Percentiles rank a stretch among this genome's conserved stretches.
Conservation (phyloP, 2,888 invertebrate species). For the Homarus gammarus region DNA sequence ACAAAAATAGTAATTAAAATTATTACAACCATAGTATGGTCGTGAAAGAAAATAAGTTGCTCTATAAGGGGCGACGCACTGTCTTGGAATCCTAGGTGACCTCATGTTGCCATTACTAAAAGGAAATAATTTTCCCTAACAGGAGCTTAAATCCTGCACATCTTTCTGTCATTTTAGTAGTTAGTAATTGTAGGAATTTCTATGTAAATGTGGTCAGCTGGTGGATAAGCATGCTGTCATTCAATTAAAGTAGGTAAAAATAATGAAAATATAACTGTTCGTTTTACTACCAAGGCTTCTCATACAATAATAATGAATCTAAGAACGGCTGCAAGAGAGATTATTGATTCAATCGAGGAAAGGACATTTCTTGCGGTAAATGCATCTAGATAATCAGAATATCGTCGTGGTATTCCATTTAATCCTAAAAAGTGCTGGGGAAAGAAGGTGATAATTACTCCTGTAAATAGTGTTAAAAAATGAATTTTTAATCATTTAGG, state of each 20-base stretch:
- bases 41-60: constrained; percentile 78
- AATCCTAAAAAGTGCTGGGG: constrained; percentile 88
- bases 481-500: constrained; percentile 84
- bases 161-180: constrained; percentile 75
- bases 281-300: constrained; percentile 83
- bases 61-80: constrained; percentile 77
- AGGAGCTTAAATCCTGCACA: constrained; percentile 76
- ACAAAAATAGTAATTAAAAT: constrained; percentile 77
- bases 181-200: constrained; percentile 73
- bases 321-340: constrained; percentile 83
- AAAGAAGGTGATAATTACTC: constrained; percentile 90
- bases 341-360: constrained; percentile 85
- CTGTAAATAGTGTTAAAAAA: constrained; percentile 86
- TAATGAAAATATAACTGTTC: constrained; percentile 81
- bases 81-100: constrained; percentile 77
- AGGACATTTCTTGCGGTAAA: constrained; percentile 85
- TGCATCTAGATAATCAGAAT: constrained; percentile 86
- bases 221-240: constrained; percentile 76
- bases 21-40: constrained; percentile 77
- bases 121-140: constrained; percentile 31
- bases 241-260: constrained; percentile 83
- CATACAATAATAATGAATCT: constrained; percentile 84
- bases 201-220: constrained; percentile 77
- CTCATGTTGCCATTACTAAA: constrained; percentile 77
- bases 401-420: constrained; percentile 87